Evolutionary conservation across 2,888 invertebrate genomes (phyloP).

Genomic region (Toxonevra muliebris): DNA sequence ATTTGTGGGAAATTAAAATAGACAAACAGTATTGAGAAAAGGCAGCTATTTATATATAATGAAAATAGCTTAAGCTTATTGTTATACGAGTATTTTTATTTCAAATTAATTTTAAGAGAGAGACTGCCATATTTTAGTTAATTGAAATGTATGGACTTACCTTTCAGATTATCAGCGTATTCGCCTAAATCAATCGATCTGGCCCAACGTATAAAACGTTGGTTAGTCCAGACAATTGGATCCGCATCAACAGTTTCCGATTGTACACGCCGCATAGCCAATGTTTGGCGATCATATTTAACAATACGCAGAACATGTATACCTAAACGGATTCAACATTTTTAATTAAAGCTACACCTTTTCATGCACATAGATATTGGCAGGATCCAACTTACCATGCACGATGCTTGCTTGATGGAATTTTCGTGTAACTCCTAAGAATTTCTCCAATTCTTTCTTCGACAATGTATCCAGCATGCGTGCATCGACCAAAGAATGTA

Average conservation of each 20-base stretch:
- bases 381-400: constrained; percentile 70
- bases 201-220: constrained; percentile 93
- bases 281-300: constrained; percentile 90
- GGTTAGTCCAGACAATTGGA: constrained; percentile 95
- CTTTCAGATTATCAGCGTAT: constrained; percentile 92
- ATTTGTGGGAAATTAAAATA: too few species aligned
- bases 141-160: too few species aligned
- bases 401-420: constrained; percentile 95
- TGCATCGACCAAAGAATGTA: constrained; percentile 90
- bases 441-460: constrained; percentile 93
- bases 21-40: too few species aligned
- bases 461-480: constrained; percentile 92
- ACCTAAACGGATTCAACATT: constrained; percentile 44
- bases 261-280: constrained; percentile 86
- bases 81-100: too few species aligned
- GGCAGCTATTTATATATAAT: too few species aligned
- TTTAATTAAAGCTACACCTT: too few species aligned
- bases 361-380: neutral
- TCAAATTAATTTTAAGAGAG: too few species aligned
- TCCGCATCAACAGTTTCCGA: constrained; percentile 90
- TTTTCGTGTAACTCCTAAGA: constrained; percentile 89
- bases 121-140: too few species aligned
- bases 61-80: too few species aligned
- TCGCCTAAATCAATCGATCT: constrained; percentile 92
- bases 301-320: constrained; percentile 91